Evolutionary conservation across 2,888 invertebrate genomes (phyloP).

Genomic region (Tetranychus truncatus): DNA sequence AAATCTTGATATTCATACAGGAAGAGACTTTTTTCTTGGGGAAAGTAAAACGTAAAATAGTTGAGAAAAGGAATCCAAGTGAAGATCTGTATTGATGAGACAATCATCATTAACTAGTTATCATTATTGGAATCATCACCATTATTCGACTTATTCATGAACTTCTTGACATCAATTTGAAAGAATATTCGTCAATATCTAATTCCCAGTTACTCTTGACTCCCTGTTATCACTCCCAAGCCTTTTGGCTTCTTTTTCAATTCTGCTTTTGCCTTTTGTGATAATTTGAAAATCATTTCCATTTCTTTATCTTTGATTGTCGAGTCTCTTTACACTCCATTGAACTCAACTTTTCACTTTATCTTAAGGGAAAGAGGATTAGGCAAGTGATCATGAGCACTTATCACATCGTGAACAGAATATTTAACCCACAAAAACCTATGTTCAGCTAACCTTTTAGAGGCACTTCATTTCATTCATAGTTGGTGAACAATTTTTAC

Average conservation of each 20-base stretch:
- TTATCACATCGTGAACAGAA: not conserved
- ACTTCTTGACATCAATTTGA: not conserved
- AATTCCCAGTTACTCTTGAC: not conserved
- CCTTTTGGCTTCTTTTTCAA: no score
- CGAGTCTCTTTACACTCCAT: not conserved
- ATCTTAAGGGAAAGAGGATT: not conserved
- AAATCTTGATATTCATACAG: no score
- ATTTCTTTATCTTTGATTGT: not conserved
- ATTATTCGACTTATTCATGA: not conserved
- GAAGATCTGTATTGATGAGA: not conserved
- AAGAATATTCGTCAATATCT: not conserved
- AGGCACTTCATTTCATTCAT: not conserved
- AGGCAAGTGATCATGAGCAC: not conserved
- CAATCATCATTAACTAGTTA: not conserved
- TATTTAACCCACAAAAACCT: not conserved
- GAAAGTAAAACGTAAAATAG: not conserved
- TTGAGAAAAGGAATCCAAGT: not conserved
- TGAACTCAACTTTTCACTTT: no score
- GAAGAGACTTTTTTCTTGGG: no score
- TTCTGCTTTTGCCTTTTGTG: not conserved
- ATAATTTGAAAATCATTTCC: not conserved
- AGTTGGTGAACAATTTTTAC: no score
- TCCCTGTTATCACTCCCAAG: not conserved
- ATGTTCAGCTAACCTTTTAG: not conserved
- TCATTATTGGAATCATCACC: not conserved